Base-by-base conservation (phyloP, 2,113 vertebrate genomes). In the Crypturellus undulatus region DNA sequence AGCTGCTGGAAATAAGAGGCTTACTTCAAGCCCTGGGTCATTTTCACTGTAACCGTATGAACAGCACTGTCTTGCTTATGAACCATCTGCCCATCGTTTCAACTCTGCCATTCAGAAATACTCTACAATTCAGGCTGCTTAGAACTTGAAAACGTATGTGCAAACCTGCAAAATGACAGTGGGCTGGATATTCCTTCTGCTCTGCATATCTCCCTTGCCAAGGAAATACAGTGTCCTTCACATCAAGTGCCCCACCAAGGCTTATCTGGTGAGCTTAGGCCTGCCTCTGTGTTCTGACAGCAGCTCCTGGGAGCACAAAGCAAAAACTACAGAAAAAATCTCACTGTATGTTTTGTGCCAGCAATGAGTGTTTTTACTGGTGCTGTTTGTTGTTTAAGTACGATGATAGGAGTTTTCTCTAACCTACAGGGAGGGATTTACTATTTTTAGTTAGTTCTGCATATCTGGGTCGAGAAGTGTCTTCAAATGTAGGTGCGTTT, bases 371-470 rank as follows among this genome's bases (percentile, higher is more conserved):
- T 32, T 92, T 90, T 73, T 54, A n/a, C 32, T 28, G 59, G 51
- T 78, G 72, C 21, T 24, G 28, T 59, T 83, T 16, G 10, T 42
- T 87, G 43, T 71, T 87, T 77, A 38, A 59, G 12, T 63, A 45
- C 59, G 72, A 77, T 54, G 54, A 72, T 42, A 28, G 20, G 42
- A 87, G 42, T 63, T 92, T 85, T 88, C 79, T 88, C 15, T 64
- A 90, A 56, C 26, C n/a, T 62, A 38, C 5, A 52, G 47, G 11
- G 54, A 82, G 24, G 10, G 26, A 75, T 32, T 84, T 38, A 22
- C 51, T 94, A 86, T 92, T 89, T 96, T 95, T 95, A 93, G 77
- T 95, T 95, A 93, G 77, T 60, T 89, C 64, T 68, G 51, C 22
- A 2, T 92, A 94, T 90, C 86, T 96, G 32, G 92, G 80, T 94